Conservation (phyloP, 2,888 invertebrate genomes). For the Clepsis dumicolana region DNA sequence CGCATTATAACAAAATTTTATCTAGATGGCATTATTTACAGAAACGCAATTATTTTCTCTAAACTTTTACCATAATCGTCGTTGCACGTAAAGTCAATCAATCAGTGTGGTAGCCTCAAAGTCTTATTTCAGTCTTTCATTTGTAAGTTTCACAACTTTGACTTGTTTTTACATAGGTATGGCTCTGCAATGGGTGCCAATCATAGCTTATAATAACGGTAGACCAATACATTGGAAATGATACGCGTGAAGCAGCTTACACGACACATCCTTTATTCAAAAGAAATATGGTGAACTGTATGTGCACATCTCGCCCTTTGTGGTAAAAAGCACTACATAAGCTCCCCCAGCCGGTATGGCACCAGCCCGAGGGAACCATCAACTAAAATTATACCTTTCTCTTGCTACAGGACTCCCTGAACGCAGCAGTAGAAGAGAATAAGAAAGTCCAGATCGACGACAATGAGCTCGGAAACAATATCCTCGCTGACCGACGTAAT, state of each 20-base stretch:
- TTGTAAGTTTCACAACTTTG: background rate
- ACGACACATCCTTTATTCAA: background rate
- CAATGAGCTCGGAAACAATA: constrained; percentile 73
- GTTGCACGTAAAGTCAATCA: background rate
- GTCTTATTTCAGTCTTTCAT: background rate
- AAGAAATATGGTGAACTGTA: background rate
- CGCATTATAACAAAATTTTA: constrained; percentile 2
- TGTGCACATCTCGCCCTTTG: no score
- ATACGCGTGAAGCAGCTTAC: background rate
- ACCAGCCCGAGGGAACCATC: background rate
- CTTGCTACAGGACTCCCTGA: constrained; percentile 80
- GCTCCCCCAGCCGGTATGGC: no score
- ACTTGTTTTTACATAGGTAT: background rate
- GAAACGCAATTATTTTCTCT: background rate
- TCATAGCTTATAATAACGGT: no score
- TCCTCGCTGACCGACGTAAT: constrained; percentile 78
- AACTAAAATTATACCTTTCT: constrained; percentile 23
- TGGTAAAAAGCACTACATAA: no score
- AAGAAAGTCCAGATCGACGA: constrained; percentile 77
- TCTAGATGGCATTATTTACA: constrained; percentile 3
- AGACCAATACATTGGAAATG: background rate
- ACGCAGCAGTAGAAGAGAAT: constrained; percentile 76
- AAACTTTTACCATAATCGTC: background rate
- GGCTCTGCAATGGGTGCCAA: no score
- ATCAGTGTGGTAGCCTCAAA: background rate